Conservation (phyloP, 2,113 vertebrate species). For the Peromyscus californicus region DNA sequence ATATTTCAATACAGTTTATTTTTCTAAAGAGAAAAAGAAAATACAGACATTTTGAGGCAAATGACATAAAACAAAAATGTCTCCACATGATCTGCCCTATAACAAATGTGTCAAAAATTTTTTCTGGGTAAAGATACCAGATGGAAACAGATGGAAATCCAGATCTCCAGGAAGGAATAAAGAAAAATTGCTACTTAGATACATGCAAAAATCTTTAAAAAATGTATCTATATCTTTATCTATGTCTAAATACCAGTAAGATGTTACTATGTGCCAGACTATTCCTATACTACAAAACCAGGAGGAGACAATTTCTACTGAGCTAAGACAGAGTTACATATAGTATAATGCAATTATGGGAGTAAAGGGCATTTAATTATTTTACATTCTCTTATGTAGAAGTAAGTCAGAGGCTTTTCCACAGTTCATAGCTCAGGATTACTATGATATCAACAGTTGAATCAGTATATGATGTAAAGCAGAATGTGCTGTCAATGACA, state of each 20-base stretch:
- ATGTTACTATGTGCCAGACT: not conserved
- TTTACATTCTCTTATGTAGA: not conserved
- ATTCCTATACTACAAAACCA: not conserved
- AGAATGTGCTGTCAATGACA: not conserved
- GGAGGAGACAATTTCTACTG: not conserved
- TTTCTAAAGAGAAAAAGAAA: not conserved
- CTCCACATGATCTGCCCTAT: not conserved
- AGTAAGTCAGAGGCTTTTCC: not conserved
- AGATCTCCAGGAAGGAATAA: not conserved
- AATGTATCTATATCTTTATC: not conserved
- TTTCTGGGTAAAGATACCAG: not conserved
- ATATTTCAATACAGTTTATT: not conserved
- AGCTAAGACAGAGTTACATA: not conserved
- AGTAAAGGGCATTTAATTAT: not conserved
- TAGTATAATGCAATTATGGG: not conserved
- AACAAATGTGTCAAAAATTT: not conserved
- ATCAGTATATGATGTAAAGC: not conserved
- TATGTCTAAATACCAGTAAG: not conserved
- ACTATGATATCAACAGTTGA: not conserved
- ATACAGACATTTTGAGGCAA: not conserved
- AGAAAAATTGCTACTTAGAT: not conserved
- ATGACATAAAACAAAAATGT: not conserved
- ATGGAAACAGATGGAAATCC: not conserved
- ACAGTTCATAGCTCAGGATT: not conserved
- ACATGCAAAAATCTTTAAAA: not conserved